These are phyloP conservation scores for Gambusia yucatana DNA, from an alignment of 2,797 vertebrate species.

Conservation along the genomic window DNA sequence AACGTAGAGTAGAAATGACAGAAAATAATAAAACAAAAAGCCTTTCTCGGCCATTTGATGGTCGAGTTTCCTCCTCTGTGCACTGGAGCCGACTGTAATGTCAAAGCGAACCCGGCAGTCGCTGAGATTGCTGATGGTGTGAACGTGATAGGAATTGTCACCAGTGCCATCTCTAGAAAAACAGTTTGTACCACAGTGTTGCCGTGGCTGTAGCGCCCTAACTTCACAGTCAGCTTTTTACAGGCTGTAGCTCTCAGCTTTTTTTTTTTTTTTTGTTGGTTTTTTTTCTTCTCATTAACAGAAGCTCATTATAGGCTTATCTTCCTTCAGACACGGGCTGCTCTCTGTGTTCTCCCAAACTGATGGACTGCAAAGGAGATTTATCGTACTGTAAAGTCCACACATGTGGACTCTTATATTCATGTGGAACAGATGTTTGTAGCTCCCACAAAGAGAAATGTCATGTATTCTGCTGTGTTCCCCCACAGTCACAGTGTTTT, in stretches of 20 bases:
- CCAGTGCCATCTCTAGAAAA: slow-evolving; percentile 50
- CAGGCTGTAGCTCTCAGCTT: slow-evolving; percentile 62
- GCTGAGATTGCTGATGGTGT: slow-evolving; percentile 66
- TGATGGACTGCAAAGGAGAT: slow-evolving; percentile 68
- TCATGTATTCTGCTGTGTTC: slow-evolving; percentile 26
- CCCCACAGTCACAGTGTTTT: slow-evolving; percentile 23
- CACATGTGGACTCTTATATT: slow-evolving; percentile 64
- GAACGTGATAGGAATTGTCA: slow-evolving; percentile 71
- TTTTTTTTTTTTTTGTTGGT: slow-evolving; percentile 34
- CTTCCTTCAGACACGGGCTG: slow-evolving; percentile 56
- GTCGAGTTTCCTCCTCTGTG: slow-evolving; percentile 49
- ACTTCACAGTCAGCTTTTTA: slow-evolving; percentile 66
- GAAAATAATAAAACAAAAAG: slow-evolving; percentile 36
- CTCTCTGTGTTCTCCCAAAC: slow-evolving; percentile 64
- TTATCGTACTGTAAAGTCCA: slow-evolving; percentile 65
- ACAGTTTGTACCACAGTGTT: slow-evolving; percentile 43
- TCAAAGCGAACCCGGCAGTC: slow-evolving; percentile 48
- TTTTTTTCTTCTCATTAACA: slow-evolving; percentile 64
- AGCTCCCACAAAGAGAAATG: slow-evolving; percentile 54
- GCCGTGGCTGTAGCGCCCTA: slow-evolving; percentile 53
- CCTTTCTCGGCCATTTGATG: slow-evolving; percentile 47
- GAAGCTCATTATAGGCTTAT: slow-evolving; percentile 71
- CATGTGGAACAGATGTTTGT: slow-evolving; percentile 70
- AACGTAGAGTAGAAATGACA: slow-evolving; percentile 59
- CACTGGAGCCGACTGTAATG: slow-evolving; percentile 61